Evolutionary conservation across 2,113 vertebrate species (phyloP), one percentile per base, ranked within the genome.

Genomic region (Eira barbara): DNA sequence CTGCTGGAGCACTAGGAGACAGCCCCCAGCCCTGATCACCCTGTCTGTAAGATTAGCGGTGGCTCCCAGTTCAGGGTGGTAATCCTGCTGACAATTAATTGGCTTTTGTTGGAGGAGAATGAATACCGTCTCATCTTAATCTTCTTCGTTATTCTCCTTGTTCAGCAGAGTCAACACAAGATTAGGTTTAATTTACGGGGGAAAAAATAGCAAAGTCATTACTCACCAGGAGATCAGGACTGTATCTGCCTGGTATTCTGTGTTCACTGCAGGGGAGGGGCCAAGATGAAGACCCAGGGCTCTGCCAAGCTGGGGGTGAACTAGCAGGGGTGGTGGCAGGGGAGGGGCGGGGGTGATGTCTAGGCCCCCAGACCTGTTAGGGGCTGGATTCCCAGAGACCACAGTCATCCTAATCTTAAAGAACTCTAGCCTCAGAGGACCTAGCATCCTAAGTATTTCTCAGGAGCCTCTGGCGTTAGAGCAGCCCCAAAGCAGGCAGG

Each of bases 71-170:
- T 96, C 82, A 34, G 57, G 55, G 89, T 0, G 0, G 85, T 96
- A 98, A 98, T 98, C 98, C 97, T 97, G 89, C 97, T 97, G 96
- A 97, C 97, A 96, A 98, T 98, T 98, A 98, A 99, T 98, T 98
- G 98, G 97, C 98, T 98, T 98, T 99, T 98, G 98, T 98, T 98
- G 98, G 98, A 98, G 97, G 95, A 98, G 97, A 97, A 96, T 95
- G 98, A 98, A 98, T 96, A 98, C 98, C 96, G 97, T 98, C 98
- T 98, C 98, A 96, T 98, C 98, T 98, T 99, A 98, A 99, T 99
- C 98, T 98, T 80, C 96, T 98, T 98, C 98, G 98, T 99, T 99
- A 98, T 98, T 98, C 55, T 96, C 97, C 98, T 98, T 98, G 98
- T 98, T 98, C 86, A 98, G 98, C 97, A 98, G 91, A 98, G 98